Percentiles rank a stretch among this genome's conserved stretches.
Conservation (phyloP, 2,797 vertebrate species). For the Acrossocheilus fasciatus region DNA sequence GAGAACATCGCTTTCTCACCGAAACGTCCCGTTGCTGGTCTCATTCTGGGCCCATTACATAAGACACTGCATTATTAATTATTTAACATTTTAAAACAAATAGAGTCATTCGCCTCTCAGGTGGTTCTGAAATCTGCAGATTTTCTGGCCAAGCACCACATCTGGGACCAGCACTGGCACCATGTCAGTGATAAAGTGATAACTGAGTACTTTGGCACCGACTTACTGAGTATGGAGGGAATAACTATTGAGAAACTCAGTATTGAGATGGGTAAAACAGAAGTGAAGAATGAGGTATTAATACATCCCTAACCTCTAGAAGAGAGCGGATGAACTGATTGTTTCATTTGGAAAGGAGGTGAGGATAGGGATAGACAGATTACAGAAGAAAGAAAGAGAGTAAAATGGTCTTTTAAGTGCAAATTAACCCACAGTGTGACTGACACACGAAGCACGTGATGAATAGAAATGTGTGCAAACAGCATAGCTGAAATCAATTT, state of each 20-base stretch:
- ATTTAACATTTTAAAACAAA: not conserved
- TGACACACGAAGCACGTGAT: not conserved
- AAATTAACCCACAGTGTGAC: constrained; percentile 4
- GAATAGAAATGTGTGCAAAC: constrained; percentile 12
- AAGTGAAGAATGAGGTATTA: constrained; percentile 10
- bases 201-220: not conserved
- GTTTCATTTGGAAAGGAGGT: not conserved
- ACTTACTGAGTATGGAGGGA: not conserved
- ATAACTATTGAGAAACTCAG: not conserved
- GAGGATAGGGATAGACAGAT: not conserved
- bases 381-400: not conserved
- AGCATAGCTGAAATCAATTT: not conserved
- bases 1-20: constrained; percentile 19
- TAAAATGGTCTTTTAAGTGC: constrained; percentile 29
- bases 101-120: not conserved
- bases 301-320: not conserved
- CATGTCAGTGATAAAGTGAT: constrained; percentile 12
- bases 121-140: constrained; percentile 4
- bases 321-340: not conserved
- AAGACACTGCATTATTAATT: not conserved
- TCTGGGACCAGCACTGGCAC: constrained; percentile 3
- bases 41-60: not conserved
- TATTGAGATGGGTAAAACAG: not conserved
- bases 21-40: not conserved
- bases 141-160: not conserved